Base-by-base conservation (phyloP, 2,888 invertebrate species). In the Drosophila prostipennis region DNA sequence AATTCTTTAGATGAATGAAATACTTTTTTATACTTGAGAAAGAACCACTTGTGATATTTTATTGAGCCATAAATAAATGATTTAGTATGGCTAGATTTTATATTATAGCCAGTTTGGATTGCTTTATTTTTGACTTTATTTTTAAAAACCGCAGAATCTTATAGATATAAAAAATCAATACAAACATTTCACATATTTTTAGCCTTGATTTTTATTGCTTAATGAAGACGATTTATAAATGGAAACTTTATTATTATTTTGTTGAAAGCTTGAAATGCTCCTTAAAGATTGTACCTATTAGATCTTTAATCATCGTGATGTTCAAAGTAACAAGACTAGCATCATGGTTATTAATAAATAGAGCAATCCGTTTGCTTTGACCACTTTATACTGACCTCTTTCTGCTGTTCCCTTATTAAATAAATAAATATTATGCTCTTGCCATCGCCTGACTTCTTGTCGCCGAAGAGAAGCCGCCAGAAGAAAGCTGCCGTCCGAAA, bases 401-500 rank as follows among this genome's bases (percentile, higher is more conserved):
- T 45, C 29, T 46, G 39, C 14, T 16, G 5, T 16, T 34, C 13
- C 14, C 6, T 13, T 13, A 19, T 19, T 48, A 34, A 45, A 19
- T 7, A 48, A 34, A 34, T 34, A 48, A 34, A 16, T 48, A 19
- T 19, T 13, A 19, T 34, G 48, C 48, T 48, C 48, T 34, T 19
- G 34, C 11, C 46, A 16, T 26, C 29, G 2, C 29, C 45, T 29
- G 46, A 13, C 48, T 13, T 48, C 34, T 48, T 48, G 48, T 48
- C 19, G 48, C 11, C 11, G 32, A 14, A 48, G 46, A 32, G 45
- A 46, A 6, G 45, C 14, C 14, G 10, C 10, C 29, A 68, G 67
- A 79, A 82, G 79, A 79, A 79, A 79, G 79, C 79, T 79, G 32
- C 32, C 32, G 29, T 74, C 77, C 80, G 60, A 79, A 55, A 77